A percentile compares a stretch with the other conserved stretches of the same genome.
Evolutionary conservation across 1,140 invertebrate species (phyloP).

Genomic region (Drosophila erecta): DNA sequence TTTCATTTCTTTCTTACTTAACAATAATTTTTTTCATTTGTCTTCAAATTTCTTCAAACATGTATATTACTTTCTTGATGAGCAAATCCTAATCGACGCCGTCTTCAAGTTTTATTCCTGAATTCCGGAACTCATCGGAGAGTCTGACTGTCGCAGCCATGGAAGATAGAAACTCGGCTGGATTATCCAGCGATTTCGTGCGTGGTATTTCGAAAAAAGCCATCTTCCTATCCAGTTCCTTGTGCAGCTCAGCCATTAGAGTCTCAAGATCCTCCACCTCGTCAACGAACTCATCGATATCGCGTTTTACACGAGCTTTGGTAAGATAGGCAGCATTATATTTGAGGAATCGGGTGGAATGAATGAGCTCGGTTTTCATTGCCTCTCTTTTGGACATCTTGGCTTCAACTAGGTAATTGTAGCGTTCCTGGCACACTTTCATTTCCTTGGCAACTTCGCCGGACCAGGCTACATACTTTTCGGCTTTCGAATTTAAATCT

Average conservation of each 20-base stretch:
- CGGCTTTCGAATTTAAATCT: not conserved
- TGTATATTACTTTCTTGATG: not conserved
- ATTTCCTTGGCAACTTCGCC: constrained; percentile 17
- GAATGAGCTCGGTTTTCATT: not conserved
- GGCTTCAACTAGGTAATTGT: not conserved
- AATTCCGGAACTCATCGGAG: not conserved
- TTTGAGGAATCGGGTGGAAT: not conserved
- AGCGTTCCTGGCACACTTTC: constrained; percentile 27
- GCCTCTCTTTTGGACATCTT: constrained; percentile 37
- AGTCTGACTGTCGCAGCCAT: not conserved
- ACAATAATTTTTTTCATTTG: not conserved
- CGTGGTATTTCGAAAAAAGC: not conserved
- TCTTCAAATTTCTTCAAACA: no score
- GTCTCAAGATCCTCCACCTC: constrained; percentile 29
- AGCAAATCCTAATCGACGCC: not conserved
- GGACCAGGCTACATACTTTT: constrained; percentile 10
- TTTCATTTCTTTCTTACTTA: no score
- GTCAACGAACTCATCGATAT: constrained; percentile 27
- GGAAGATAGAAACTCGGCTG: not conserved
- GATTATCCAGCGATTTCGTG: not conserved
- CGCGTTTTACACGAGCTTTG: constrained; percentile 1
- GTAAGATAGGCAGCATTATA: not conserved
- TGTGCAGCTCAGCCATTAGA: constrained; percentile 16
- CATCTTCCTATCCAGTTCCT: constrained; percentile 3
- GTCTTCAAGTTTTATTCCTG: not conserved